These are phyloP conservation scores for Hydrochoerus hydrochaeris DNA, from an alignment of 2,113 vertebrate species.

Conservation along the genomic window DNA sequence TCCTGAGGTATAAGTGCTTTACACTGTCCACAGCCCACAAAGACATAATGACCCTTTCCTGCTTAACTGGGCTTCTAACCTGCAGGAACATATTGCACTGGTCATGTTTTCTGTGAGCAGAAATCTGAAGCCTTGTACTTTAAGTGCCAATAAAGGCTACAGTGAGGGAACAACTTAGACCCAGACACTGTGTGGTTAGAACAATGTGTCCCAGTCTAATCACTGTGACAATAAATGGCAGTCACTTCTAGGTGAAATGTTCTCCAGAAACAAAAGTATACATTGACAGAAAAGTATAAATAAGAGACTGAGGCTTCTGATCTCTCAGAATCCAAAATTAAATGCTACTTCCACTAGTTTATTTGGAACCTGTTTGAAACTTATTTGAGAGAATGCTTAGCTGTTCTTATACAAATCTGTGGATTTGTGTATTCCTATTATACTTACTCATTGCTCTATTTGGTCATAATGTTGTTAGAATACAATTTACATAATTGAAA, in stretches of 20 bases:
- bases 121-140: not conserved
- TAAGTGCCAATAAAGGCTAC: not conserved
- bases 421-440: too few species aligned
- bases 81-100: fast-evolving
- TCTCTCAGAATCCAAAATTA: constrained; percentile 12
- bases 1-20: constrained; percentile 44
- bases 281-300: not conserved
- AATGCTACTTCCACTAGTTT: not conserved
- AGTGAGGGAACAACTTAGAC: not conserved
- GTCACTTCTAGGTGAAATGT: not conserved
- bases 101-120: not conserved
- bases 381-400: not conserved
- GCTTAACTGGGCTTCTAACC: not conserved
- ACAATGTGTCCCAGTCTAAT: not conserved
- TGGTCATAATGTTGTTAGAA: not conserved
- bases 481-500: too few species aligned
- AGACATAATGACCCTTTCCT: constrained; percentile 68
- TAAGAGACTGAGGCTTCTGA: not conserved
- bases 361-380: constrained; percentile 49
- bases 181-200: not conserved
- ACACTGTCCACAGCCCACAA: not conserved
- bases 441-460: not conserved
- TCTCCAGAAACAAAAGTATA: not conserved
- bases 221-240: not conserved
- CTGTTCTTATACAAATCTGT: not conserved